A percentile compares a stretch with the other conserved stretches of the same genome.
These are phyloP conservation scores for Julus scandinavius DNA, from an alignment of 2,888 invertebrate genomes.

Conservation along the genomic window DNA sequence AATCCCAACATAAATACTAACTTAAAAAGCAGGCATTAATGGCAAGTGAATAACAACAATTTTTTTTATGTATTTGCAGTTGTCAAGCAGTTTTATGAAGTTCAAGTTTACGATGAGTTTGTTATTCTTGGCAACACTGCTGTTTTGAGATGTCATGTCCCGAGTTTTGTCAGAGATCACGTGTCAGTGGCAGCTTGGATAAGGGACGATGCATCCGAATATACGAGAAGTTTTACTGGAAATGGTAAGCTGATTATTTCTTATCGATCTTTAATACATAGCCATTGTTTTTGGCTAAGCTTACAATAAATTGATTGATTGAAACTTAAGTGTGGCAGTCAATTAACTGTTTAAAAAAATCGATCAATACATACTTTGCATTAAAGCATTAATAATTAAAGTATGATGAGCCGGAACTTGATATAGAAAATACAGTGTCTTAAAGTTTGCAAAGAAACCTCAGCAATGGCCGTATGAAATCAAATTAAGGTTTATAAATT, in stretches of 20 bases:
- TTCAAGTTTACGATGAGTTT: conserved; percentile 64
- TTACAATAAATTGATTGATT: too few relatives aligned
- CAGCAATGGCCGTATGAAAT: not conserved
- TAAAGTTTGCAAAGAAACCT: not conserved
- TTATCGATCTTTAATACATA: too few relatives aligned
- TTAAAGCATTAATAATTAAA: too few relatives aligned
- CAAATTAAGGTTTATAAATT: too few relatives aligned
- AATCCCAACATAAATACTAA: not conserved
- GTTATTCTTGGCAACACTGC: conserved; percentile 65
- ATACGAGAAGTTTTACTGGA: conserved; percentile 14
- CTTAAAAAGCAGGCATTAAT: conserved; percentile 29
- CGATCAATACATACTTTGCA: too few relatives aligned
- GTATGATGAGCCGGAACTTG: too few relatives aligned
- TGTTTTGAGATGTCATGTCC: conserved; percentile 66
- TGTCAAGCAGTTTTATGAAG: conserved; percentile 62
- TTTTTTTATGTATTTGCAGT: conserved; percentile 57
- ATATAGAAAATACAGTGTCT: too few relatives aligned
- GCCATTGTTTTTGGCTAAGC: too few relatives aligned
- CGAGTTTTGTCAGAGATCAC: conserved; percentile 66
- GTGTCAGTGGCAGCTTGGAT: conserved; percentile 66
- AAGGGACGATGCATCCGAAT: conserved; percentile 31
- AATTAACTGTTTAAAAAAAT: too few relatives aligned
- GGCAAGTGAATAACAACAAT: not conserved
- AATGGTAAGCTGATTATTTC: conserved; percentile 43
- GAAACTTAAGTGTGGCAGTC: too few relatives aligned